Base-by-base conservation (phyloP, 2,888 invertebrate species). In the Julus scanicus region DNA sequence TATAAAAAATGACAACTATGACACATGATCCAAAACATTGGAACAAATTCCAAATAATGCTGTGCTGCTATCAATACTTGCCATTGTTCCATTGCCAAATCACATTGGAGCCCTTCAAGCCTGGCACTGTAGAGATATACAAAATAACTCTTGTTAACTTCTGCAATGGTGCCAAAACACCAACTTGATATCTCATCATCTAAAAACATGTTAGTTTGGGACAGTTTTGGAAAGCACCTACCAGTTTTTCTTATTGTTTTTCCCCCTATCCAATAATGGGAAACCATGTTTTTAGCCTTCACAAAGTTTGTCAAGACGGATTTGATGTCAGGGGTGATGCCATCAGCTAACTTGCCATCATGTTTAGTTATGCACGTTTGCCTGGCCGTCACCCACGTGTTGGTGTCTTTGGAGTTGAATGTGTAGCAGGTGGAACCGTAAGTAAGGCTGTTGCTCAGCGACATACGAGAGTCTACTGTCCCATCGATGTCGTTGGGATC, bases 241-340 rank as follows among this genome's bases (percentile, higher is more conserved):
- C 84, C 84, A 15, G n/a, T 48, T 84, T 48, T 40, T 20, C 2
- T 84, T 4, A 9, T 1, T 8, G 84, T 84, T n/a, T 20, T 15
- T 1, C 86, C 88, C 20, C 88, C 88, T 15, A 86, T 86, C 88
- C 88, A 88, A 37, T 53, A 37, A 39, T 37, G 29, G 71, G 49
- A 8, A 2, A n/a, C 40, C 37, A 49, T 84, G 39, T 20, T 29
- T 20, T 84, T 84, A 0, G 84, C 83, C 53, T 48, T 88, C 39
- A 48, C 17, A 29, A 57, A 88, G 48, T 86, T 88, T 13, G n/a
- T 13, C 63, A 88, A 39, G 29, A 48, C 17, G 17, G 3, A 39
- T 17, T 83, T 88, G 20, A 84, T 49, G 2, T 88, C 88, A 13
- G 49, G 37, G 40, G 83, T 86, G 20, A 88, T 1, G 63, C 86